A percentile compares a stretch with the other conserved stretches of the same genome.
Conservation (phyloP, 2,113 vertebrate species). For the Cyanistes caeruleus region DNA sequence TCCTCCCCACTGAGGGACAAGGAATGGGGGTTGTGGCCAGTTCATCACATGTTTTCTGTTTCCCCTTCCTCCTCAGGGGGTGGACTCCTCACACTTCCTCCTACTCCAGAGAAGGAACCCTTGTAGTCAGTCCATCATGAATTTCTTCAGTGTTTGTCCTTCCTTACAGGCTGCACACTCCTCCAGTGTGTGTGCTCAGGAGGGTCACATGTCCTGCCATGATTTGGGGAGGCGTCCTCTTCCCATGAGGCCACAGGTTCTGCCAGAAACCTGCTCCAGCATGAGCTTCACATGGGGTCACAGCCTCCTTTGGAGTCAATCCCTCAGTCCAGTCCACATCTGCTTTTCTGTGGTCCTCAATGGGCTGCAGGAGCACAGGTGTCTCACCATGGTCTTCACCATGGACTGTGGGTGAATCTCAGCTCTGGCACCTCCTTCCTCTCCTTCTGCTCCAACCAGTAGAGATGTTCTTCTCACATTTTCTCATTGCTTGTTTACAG, state of each 20-base stretch:
- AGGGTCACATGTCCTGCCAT: neutral
- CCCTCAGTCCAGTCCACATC: neutral
- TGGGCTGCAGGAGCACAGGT: neutral
- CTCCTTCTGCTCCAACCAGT: neutral
- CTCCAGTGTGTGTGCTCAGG: neutral
- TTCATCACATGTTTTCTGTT: neutral
- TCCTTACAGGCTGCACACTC: neutral
- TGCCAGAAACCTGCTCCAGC: neutral
- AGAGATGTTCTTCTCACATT: neutral
- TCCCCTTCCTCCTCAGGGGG: fast-evolving
- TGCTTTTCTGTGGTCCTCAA: neutral
- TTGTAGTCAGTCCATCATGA: neutral
- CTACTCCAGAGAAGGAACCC: neutral
- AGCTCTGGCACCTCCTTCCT: neutral
- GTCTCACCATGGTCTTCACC: neutral
- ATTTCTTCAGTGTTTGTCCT: neutral
- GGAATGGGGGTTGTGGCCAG: neutral
- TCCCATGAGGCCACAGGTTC: too few relatives aligned
- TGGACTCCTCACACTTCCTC: neutral
- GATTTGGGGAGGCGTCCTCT: neutral
- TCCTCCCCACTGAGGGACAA: neutral
- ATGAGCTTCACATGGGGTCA: neutral
- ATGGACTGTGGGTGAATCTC: neutral
- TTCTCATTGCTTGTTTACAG: neutral
- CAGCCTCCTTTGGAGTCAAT: neutral